Conservation (phyloP, 2,797 vertebrate genomes). For the Poecilia wingei region DNA sequence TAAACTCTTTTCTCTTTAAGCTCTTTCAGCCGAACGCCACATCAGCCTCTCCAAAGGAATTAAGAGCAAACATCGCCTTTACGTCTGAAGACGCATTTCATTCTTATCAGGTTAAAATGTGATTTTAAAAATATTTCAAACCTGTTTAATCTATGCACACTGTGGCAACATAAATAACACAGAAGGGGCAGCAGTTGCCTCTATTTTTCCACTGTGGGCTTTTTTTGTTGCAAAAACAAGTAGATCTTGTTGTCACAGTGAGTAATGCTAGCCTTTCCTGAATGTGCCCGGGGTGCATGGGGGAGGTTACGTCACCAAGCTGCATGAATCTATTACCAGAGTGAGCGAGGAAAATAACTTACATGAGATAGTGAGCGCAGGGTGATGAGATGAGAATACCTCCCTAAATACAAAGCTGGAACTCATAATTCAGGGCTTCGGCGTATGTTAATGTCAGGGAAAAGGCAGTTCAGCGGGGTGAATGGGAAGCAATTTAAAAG, state of each 20-base stretch:
- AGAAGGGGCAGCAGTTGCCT: constrained; percentile 40
- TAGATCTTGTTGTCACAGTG: constrained; percentile 69
- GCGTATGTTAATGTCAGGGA: constrained; percentile 63
- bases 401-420: constrained; percentile 70
- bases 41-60: constrained; percentile 33
- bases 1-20: constrained; percentile 22
- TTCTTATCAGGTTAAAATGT: constrained; percentile 7
- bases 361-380: constrained; percentile 57
- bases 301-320: constrained; percentile 68
- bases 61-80: constrained; percentile 29
- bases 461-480: constrained; percentile 58
- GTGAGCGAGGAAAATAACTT: constrained; percentile 44
- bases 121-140: constrained; percentile 24
- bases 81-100: constrained; percentile 7
- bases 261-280: constrained; percentile 70
- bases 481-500: constrained; percentile 52
- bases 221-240: constrained; percentile 53
- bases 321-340: constrained; percentile 75
- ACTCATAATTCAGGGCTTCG: constrained; percentile 73
- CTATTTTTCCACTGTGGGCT: constrained; percentile 41
- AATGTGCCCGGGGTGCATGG: constrained; percentile 64
- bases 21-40: constrained; percentile 32
- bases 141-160: constrained; percentile 17
- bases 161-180: constrained; percentile 21
- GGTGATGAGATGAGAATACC: constrained; percentile 72